Percentiles rank a stretch among this genome's conserved stretches.
Evolutionary conservation across 2,888 invertebrate species (phyloP).

Genomic region (Bruchidius siliquastri): DNA sequence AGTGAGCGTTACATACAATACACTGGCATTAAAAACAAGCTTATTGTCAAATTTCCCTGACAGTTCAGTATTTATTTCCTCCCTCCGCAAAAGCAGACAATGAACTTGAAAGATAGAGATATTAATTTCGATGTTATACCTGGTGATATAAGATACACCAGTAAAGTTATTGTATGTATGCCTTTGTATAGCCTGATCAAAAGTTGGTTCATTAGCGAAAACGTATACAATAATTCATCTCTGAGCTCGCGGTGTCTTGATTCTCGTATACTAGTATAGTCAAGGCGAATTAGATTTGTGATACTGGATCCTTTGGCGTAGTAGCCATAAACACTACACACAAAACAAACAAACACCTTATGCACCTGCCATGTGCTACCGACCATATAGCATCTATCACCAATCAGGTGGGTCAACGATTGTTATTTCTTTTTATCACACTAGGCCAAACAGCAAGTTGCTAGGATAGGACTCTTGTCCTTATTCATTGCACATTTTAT

Average conservation of each 20-base stretch:
- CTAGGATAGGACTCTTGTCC: no score
- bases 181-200: conserved; percentile 31
- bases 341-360: no score
- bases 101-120: not conserved
- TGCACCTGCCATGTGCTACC: no score
- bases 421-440: no score
- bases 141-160: not conserved
- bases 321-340: no score
- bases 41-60: not conserved
- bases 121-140: not conserved
- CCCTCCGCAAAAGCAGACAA: not conserved
- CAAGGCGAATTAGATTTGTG: not conserved
- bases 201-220: conserved; percentile 48
- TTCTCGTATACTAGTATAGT: not conserved
- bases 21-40: no score
- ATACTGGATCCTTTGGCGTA: no score
- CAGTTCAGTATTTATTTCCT: not conserved
- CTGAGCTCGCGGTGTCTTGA: conserved; percentile 22
- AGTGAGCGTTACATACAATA: no score
- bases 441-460: no score
- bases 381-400: no score
- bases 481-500: no score
- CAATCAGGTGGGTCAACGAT: no score
- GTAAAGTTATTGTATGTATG: not conserved
- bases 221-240: conserved; percentile 47